Evolutionary conservation across 2,888 invertebrate genomes (phyloP), one percentile per base, ranked within the genome.

Genomic region (Heliothis peltigera): DNA sequence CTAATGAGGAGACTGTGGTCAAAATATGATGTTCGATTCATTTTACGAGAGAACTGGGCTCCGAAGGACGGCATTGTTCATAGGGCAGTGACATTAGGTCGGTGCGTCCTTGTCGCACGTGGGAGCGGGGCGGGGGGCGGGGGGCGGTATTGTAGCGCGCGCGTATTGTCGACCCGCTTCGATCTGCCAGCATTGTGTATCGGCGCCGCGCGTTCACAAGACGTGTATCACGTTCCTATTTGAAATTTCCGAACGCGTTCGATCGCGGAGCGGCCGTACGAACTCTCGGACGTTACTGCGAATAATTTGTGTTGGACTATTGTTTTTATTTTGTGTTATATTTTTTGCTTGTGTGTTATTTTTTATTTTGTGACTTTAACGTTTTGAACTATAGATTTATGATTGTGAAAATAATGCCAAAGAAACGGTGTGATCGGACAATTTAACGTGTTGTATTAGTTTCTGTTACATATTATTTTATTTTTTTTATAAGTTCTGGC

Each of bases 171-270:
- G 92, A 89, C 85, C 79, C 88, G 90, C 92, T 94, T 95, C 95
- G 94, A 94, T 94, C 94, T 94, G 92, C 89, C 86, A 91, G 94
- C 94, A 95, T 95, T 95, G 95, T 95, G 94, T 93, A 89, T 88
- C 88, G 88, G 86, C 84, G 83, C 85, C 87, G 91, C 92, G 91
- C 84, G 88, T 69, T 75, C 68, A 82, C 58, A 82, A 85, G 92
- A 91, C 94, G 94, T 92, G 88, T 81, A 78, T 83, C 70, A 84
- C 89, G 89, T 84, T 81, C 82, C 77, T 55, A 77, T 83, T 85
- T 80, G 82, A 81, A 85, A 78, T 71, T 80, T 71, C 68, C 81
- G 84, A 85, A 82, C 80, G 83, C 87, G 86, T 87, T 88, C 90
- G 91, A 90, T 92, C 91, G 90, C 90, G 89, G 73, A 79, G 80